Evolutionary conservation across 2,113 vertebrate species (phyloP).

Genomic region (Stegostoma tigrinum): DNA sequence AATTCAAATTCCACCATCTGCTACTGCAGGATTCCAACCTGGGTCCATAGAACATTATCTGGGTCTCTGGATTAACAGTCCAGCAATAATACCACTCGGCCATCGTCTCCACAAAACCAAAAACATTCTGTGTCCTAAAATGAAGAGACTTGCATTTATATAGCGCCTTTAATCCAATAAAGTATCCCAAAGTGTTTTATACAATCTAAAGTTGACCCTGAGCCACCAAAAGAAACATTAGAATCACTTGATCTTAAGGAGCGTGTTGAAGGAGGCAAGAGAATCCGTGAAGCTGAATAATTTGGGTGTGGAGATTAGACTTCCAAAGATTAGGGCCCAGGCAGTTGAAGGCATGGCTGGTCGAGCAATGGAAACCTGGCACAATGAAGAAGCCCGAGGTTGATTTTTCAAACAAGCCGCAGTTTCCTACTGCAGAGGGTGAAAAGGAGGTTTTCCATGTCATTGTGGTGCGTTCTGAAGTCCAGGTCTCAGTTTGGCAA

Average conservation of each 20-base stretch:
- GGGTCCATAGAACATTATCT: too few species aligned
- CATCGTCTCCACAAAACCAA: too few species aligned
- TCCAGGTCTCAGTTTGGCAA: background rate
- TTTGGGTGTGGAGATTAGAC: background rate
- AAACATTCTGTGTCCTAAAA: background rate
- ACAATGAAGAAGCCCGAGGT: background rate
- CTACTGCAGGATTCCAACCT: too few species aligned
- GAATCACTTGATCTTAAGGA: background rate
- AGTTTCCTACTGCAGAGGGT: background rate
- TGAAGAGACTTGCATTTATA: background rate
- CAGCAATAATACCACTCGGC: too few species aligned
- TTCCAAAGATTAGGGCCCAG: background rate
- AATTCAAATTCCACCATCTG: too few species aligned
- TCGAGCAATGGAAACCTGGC: background rate
- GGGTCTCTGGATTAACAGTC: too few species aligned
- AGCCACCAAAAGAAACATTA: background rate
- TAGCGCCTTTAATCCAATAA: background rate
- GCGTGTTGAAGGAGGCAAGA: background rate
- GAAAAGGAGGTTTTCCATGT: background rate
- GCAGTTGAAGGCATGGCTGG: background rate
- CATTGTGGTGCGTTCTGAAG: background rate
- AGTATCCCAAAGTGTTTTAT: background rate
- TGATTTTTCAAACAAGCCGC: background rate
- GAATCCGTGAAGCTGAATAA: background rate
- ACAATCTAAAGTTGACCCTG: background rate